These are phyloP conservation scores for Phycodurus eques DNA, from an alignment of 2,113 vertebrate species.

Conservation along the genomic window DNA sequence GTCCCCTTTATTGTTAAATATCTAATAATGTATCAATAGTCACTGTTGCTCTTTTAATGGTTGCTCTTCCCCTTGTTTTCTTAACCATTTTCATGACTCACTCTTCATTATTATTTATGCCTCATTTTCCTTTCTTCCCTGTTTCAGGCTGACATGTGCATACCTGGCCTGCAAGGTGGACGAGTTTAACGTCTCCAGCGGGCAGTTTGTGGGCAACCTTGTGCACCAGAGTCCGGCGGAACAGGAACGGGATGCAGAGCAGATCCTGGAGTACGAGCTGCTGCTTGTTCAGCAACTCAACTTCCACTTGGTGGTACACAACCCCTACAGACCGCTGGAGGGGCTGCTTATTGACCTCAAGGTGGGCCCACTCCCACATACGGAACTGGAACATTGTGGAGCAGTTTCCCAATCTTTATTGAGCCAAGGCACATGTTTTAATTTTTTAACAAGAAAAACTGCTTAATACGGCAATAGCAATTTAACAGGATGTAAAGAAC, in stretches of 20 bases:
- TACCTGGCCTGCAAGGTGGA: constrained; percentile 98
- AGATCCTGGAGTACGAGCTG: constrained; percentile 92
- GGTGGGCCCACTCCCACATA: constrained; percentile 60
- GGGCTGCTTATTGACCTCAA: constrained; percentile 95
- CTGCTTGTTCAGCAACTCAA: constrained; percentile 94
- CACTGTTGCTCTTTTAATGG: too few relatives aligned
- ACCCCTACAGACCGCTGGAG: constrained; percentile 92
- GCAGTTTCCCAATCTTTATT: too few relatives aligned
- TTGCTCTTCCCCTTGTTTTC: too few relatives aligned
- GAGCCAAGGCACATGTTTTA: too few relatives aligned
- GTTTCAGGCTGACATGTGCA: constrained; percentile 84
- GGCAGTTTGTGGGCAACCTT: constrained; percentile 92
- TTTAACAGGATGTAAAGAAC: too few relatives aligned
- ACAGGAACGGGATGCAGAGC: constrained; percentile 86
- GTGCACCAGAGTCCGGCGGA: constrained; percentile 80
- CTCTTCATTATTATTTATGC: neutral
- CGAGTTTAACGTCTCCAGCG: constrained; percentile 95
- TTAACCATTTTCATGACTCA: too few relatives aligned
- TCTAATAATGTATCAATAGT: too few relatives aligned
- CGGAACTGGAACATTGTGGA: neutral
- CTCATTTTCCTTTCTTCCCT: neutral
- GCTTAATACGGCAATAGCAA: too few relatives aligned
- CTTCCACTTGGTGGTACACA: constrained; percentile 95
- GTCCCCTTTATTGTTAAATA: too few relatives aligned
- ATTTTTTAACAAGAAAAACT: too few relatives aligned